Base-by-base conservation (phyloP, 1,140 invertebrate genomes). In the Lineus longissimus region DNA sequence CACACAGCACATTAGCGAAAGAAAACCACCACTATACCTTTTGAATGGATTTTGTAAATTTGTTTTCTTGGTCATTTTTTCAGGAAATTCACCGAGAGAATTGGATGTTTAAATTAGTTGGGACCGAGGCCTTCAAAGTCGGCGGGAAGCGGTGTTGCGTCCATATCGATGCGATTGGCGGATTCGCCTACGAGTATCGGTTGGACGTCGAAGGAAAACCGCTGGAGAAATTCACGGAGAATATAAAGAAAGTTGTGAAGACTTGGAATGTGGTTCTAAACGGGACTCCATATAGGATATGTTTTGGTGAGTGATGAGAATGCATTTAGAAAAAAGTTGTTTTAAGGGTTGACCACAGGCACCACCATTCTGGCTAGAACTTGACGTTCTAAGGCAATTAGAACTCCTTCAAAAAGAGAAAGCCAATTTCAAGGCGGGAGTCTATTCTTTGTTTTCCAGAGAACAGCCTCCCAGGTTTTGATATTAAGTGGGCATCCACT, bases 61-160 rank as follows among this genome's bases (percentile, higher is more conserved):
- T 36, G 33, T 15, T 67, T 55, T 59, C 43, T 61, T 59, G 63
- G 62, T 57, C 63, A 55, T 72, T 56, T 70, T 82, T 83, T 23
- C 68, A 93, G 90, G 91, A 92, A 80, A 84, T 92, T 7, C 65
- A 90, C 6, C 82, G 87, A 25, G 84, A 86, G 63, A 91, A 94
- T 56, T 94, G 90, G 90, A 91, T 94, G 90, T 94, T 94, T 75
- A 91, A 90, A 76, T 74, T 94, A 47, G 92, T 94, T 0, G 92
- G 92, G 4, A 75, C 77, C 55, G 88, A 89, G 76, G 73, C 77
- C n/a, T 89, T 89, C 75, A 76, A 78, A 41, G 76, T 89, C 30
- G 85, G 86, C 1, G 76, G 76, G 25, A 82, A 76, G 57, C 59
- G 79, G 55, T 88, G 86, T 69, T 71, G 76, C 25, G 85, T 91